Evolutionary conservation across 2,797 vertebrate genomes (phyloP).

Genomic region (Hemibagrus guttatus): DNA sequence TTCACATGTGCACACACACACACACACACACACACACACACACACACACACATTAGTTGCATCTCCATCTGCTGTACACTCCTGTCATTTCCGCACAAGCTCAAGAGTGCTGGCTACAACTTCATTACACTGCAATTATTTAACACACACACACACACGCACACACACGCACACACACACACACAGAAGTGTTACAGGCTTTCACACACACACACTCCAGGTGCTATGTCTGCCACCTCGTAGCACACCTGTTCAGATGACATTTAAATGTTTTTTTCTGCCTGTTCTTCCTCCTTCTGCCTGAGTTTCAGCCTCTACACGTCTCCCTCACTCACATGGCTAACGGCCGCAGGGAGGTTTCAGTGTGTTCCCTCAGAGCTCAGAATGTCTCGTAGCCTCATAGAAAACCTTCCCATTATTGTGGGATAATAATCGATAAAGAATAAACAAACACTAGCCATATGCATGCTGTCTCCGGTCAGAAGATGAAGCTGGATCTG

Average conservation of each 20-base stretch:
- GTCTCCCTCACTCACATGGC: not conserved
- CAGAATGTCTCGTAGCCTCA: not conserved
- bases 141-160: not conserved
- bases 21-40: not conserved
- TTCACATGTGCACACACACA: not conserved
- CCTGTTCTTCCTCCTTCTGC: not conserved
- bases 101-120: not conserved
- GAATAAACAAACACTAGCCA: not conserved
- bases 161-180: not conserved
- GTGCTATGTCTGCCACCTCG: not conserved
- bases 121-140: not conserved
- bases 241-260: constrained; percentile 2
- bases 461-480: not conserved
- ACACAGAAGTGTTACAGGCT: not conserved
- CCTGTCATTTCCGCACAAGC: not conserved
- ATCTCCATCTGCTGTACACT: not conserved
- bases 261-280: not conserved
- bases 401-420: not conserved
- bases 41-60: not conserved
- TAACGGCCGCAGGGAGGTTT: not conserved
- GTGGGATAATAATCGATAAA: not conserved
- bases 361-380: not conserved
- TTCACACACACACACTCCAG: not conserved
- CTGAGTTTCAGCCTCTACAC: not conserved
- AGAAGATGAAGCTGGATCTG: not conserved